These are phyloP conservation scores for Oryzias curvinotus DNA, from an alignment of 2,113 vertebrate species.

Conservation along the genomic window DNA sequence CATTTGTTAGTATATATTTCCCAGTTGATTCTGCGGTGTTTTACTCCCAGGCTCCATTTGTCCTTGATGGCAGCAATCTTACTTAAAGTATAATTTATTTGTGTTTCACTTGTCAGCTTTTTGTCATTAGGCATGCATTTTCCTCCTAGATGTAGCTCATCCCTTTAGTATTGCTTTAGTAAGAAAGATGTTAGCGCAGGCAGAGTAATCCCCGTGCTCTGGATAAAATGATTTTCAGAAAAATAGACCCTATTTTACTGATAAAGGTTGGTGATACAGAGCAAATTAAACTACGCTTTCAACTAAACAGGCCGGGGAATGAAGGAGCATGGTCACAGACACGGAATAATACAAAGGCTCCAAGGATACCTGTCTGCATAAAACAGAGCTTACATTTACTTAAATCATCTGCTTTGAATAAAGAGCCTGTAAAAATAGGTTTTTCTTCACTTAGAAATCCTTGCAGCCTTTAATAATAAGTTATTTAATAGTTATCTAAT, in stretches of 20 bases:
- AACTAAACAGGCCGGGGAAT: slow-evolving; percentile 2
- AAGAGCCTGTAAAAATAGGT: too few relatives aligned
- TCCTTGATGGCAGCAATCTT: slow-evolving; percentile 54
- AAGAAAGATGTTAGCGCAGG: slow-evolving; percentile 54
- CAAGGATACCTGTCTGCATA: neutral
- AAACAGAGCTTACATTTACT: neutral
- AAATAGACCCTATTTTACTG: slow-evolving; percentile 33
- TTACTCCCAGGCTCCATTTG: slow-evolving; percentile 43
- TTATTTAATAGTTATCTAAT: too few relatives aligned
- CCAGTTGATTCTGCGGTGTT: slow-evolving; percentile 21
- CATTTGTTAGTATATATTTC: slow-evolving; percentile 45
- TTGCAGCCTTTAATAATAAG: too few relatives aligned
- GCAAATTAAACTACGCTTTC: slow-evolving; percentile 21
- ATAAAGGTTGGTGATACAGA: slow-evolving; percentile 40
- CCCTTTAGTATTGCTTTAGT: slow-evolving; percentile 49
- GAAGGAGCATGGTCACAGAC: neutral
- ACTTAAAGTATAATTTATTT: slow-evolving; percentile 60
- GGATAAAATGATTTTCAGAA: slow-evolving; percentile 38
- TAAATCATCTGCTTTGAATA: too few relatives aligned
- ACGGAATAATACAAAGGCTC: slow-evolving; percentile 1
- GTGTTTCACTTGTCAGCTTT: slow-evolving; percentile 60
- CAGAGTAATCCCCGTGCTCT: slow-evolving; percentile 35
- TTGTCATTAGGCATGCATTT: slow-evolving; percentile 44
- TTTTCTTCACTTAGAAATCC: too few relatives aligned
- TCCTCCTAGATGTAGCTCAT: slow-evolving; percentile 42